Conservation (phyloP, 1,140 invertebrate species). For the Drosophila nebulosa region DNA sequence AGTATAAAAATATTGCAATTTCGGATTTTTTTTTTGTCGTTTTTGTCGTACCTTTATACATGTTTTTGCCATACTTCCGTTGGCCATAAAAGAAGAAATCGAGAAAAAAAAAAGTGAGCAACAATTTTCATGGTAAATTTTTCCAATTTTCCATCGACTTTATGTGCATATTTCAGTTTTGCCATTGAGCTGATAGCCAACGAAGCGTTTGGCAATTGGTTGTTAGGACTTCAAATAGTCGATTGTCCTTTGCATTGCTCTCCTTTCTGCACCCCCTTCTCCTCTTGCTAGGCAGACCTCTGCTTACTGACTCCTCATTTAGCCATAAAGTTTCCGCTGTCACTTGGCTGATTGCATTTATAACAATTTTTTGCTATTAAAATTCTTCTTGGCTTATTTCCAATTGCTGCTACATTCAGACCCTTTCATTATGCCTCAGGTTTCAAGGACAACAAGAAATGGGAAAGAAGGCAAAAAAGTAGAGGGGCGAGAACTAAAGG, state of each 20-base stretch:
- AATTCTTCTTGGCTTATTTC: constrained; percentile 60
- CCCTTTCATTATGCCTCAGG: constrained; percentile 56
- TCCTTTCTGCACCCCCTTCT: no score
- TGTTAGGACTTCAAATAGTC: constrained; percentile 1
- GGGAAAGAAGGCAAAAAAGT: no score
- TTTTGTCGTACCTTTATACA: neutral
- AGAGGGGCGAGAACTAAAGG: neutral
- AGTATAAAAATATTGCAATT: neutral
- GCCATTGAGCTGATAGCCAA: constrained; percentile 11
- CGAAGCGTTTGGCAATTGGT: constrained; percentile 37
- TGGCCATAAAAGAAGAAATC: constrained; percentile 4
- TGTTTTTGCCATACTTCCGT: constrained; percentile 18
- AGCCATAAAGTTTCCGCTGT: constrained; percentile 44
- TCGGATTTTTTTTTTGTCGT: neutral
- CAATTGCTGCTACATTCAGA: constrained; percentile 40
- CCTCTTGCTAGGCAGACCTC: neutral
- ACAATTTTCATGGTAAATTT: constrained; percentile 25
- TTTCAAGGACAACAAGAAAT: constrained; percentile 37
- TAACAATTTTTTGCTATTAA: constrained; percentile 48
- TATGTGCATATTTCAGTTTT: constrained; percentile 23
- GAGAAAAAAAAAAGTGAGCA: constrained; percentile 15
- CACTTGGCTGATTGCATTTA: constrained; percentile 64
- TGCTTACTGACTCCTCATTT: constrained; percentile 22
- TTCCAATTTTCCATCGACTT: constrained; percentile 16
- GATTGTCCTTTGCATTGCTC: neutral